Conservation (phyloP, 2,888 invertebrate genomes). For the Aphidius colemani region DNA sequence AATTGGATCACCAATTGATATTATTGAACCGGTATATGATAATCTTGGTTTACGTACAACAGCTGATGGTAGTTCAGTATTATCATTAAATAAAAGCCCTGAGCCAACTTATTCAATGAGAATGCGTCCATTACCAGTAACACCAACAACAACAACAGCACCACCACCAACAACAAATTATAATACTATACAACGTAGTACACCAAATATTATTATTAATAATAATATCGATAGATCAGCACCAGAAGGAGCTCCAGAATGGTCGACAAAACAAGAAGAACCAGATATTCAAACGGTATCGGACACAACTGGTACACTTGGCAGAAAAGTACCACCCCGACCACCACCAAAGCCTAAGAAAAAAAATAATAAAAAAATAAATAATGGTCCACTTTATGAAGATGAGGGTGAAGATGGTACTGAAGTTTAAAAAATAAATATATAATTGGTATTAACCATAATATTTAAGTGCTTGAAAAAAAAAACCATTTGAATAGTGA, state of each 20-base stretch:
- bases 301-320: slow-evolving; percentile 62
- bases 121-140: slow-evolving; percentile 70
- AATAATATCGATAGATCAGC: slow-evolving; percentile 52
- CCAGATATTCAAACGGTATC: slow-evolving; percentile 62
- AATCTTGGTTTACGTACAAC: slow-evolving; percentile 84
- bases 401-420: slow-evolving; percentile 89
- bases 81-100: slow-evolving; percentile 77
- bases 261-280: slow-evolving; percentile 63
- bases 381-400: slow-evolving; percentile 79
- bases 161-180: slow-evolving; percentile 54
- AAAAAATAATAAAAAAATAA: slow-evolving; percentile 70
- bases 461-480: slow-evolving; percentile 41
- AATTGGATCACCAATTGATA: slow-evolving; percentile 59
- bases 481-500: slow-evolving; percentile 43
- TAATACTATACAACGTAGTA: slow-evolving; percentile 48
- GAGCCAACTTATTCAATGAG: slow-evolving; percentile 67
- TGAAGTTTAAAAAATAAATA: slow-evolving; percentile 71
- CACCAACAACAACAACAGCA: slow-evolving; percentile 64
- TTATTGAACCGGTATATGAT: slow-evolving; percentile 82
- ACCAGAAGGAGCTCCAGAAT: slow-evolving; percentile 62
- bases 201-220: slow-evolving; percentile 44
- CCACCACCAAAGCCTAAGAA: slow-evolving; percentile 82
- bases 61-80: slow-evolving; percentile 81
- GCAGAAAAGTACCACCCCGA: slow-evolving; percentile 76
- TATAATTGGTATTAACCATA: slow-evolving; percentile 52